phyloP scores from a whole-genome alignment of 2,888 invertebrate species.

The Drosophila macrospina region DNA sequence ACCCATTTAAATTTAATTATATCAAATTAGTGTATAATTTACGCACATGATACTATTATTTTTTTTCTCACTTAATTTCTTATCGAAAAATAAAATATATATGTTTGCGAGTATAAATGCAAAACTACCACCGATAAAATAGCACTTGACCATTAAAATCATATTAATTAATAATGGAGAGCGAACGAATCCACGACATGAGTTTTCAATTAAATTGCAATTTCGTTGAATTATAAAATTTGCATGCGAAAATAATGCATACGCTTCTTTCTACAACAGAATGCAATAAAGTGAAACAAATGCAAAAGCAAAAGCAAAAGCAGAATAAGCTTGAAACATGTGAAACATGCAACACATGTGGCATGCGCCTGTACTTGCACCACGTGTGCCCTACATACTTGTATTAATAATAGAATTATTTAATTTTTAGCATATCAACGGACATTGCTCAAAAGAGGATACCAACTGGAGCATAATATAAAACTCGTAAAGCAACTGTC shows the following conservation, averaged over 20 bases:
- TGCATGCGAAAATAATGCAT: constrained; percentile 28
- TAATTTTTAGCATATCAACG: constrained; percentile 50
- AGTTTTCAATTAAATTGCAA: constrained; percentile 54
- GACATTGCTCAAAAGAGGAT: neutral
- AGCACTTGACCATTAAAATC: constrained; percentile 61
- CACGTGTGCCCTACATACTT: constrained; percentile 27
- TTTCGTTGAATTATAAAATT: constrained; percentile 38
- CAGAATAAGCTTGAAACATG: constrained; percentile 2
- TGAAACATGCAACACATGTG: constrained; percentile 17
- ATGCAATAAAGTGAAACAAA: constrained; percentile 4
- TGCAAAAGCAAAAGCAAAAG: constrained; percentile 1
- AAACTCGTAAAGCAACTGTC: constrained; percentile 16
- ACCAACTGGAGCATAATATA: neutral
- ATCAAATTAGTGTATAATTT: constrained; percentile 10
- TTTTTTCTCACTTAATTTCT: constrained; percentile 1
- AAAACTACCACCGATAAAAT: constrained; percentile 72
- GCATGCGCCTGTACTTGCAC: constrained; percentile 21
- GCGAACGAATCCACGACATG: constrained; percentile 30
- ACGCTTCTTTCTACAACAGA: constrained; percentile 13
- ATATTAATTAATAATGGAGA: constrained; percentile 42
- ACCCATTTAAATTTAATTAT: neutral
- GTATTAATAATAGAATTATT: constrained; percentile 21
- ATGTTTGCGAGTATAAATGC: constrained; percentile 28
- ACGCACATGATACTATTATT: constrained; percentile 1
- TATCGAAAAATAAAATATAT: neutral